Conservation (phyloP, 1,140 invertebrate species). For the Nasonia vitripennis region DNA sequence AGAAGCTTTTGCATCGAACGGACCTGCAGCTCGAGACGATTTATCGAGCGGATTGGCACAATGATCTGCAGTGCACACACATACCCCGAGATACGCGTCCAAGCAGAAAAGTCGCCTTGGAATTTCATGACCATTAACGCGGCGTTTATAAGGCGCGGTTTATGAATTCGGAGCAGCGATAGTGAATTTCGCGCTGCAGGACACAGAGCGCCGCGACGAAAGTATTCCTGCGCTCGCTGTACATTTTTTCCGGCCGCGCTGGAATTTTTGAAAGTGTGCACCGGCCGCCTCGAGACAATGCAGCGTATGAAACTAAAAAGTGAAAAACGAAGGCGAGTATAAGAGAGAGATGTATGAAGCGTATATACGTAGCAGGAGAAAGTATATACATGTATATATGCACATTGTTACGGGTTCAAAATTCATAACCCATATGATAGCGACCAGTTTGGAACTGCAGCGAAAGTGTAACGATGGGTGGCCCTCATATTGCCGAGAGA, state of each 20-base stretch:
- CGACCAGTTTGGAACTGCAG: background rate
- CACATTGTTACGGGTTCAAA: background rate
- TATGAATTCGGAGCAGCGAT: background rate
- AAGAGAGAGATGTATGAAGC: background rate
- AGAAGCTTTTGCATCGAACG: background rate
- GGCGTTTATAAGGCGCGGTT: background rate
- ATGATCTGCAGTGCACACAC: background rate
- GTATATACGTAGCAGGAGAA: background rate
- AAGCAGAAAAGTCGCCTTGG: slow-evolving; percentile 12
- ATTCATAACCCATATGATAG: background rate
- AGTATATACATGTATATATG: background rate
- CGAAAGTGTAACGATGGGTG: slow-evolving; percentile 17
- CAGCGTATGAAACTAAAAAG: background rate
- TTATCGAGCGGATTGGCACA: slow-evolving; percentile 23
- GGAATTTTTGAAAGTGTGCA: background rate
- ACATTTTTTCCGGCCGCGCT: background rate
- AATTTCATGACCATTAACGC: background rate
- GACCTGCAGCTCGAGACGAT: background rate
- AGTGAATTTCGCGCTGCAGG: background rate
- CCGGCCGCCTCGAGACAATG: background rate
- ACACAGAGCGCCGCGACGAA: background rate
- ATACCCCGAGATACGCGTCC: background rate
- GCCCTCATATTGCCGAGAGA: background rate
- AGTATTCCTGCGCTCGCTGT: background rate
- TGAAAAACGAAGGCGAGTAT: background rate